Evolutionary conservation across 2,797 vertebrate genomes (phyloP).

Genomic region (Parauchenoglanis punctatus): DNA sequence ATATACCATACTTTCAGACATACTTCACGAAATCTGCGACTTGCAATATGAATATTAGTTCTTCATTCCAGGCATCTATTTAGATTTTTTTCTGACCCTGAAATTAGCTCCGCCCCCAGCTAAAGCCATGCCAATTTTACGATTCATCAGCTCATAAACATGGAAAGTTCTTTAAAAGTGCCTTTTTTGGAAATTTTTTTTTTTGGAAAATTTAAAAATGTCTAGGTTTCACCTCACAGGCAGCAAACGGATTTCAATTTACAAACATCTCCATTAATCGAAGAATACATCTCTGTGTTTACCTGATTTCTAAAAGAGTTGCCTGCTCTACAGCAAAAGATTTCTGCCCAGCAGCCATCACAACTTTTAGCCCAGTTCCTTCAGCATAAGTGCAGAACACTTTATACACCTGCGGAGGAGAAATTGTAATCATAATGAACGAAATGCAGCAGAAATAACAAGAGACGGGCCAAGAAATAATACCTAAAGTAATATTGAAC

Average conservation of each 20-base stretch:
- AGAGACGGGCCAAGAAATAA: background rate
- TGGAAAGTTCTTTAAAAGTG: background rate
- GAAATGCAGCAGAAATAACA: background rate
- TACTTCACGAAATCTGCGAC: background rate
- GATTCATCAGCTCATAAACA: background rate
- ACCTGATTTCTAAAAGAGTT: conserved; percentile 83
- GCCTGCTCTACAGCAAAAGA: conserved; percentile 85
- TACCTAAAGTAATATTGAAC: background rate
- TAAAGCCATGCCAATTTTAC: background rate
- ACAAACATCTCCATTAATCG: background rate
- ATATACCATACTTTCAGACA: no score
- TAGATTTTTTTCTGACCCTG: background rate
- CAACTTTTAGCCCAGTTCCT: conserved; percentile 81
- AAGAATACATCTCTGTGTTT: conserved; percentile 41
- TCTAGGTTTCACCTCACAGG: background rate
- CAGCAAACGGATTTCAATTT: background rate
- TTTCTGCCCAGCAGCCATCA: conserved; percentile 86
- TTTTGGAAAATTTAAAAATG: no score
- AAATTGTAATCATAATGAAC: background rate
- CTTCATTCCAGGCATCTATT: background rate
- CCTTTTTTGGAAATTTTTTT: background rate
- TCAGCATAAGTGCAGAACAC: conserved; percentile 87
- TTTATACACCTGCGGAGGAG: conserved; percentile 83
- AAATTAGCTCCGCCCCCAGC: background rate
- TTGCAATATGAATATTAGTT: background rate